Evolutionary conservation across 2,113 vertebrate genomes (phyloP).

Genomic region (Phalacrocorax aristotelis): DNA sequence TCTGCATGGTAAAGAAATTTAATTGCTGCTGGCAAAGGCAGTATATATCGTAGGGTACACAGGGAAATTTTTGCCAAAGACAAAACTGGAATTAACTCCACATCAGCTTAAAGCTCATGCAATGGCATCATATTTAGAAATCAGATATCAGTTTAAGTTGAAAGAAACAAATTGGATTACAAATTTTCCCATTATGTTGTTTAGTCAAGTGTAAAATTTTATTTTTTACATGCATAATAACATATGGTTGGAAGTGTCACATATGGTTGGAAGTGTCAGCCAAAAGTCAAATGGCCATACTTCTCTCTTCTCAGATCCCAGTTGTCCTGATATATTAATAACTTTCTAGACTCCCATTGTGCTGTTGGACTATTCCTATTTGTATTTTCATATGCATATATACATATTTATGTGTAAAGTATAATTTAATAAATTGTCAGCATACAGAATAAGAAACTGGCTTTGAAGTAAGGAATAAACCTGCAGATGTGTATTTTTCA

Average conservation of each 20-base stretch:
- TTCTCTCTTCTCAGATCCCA: background rate
- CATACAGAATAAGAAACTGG: background rate
- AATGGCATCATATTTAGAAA: background rate
- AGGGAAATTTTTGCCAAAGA: background rate
- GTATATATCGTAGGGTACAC: background rate
- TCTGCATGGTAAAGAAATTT: background rate
- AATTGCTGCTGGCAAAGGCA: background rate
- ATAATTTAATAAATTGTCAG: background rate
- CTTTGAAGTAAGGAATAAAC: background rate
- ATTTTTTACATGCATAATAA: slow-evolving; percentile 11
- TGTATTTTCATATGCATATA: background rate
- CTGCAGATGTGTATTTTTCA: background rate
- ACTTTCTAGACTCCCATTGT: background rate
- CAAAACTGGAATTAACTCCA: background rate
- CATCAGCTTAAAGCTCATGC: background rate
- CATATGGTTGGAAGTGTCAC: background rate
- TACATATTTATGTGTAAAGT: background rate
- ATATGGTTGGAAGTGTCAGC: slow-evolving; percentile 5
- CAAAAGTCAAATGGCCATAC: slow-evolving; percentile 26
- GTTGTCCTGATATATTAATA: background rate
- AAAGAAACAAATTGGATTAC: background rate
- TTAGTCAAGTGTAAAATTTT: slow-evolving; percentile 29
- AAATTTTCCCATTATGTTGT: background rate
- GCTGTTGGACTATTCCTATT: background rate
- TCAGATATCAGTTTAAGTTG: background rate